Evolutionary conservation across 2,113 vertebrate species (phyloP).

Genomic region (Lophura nycthemera): DNA sequence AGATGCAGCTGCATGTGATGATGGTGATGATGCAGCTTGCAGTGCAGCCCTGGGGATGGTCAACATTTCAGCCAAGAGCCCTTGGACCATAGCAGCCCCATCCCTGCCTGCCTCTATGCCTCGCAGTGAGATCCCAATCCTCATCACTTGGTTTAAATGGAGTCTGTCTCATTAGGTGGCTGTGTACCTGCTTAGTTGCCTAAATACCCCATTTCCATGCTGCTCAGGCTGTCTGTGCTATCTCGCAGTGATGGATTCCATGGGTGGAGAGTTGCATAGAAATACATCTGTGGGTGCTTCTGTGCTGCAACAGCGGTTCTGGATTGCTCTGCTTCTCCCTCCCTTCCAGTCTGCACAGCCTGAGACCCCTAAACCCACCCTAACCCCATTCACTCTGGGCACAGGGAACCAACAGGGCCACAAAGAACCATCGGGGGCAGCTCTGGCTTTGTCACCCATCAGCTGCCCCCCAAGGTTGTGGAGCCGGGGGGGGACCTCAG

Average conservation of each 20-base stretch:
- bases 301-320: background rate
- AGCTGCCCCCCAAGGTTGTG: background rate
- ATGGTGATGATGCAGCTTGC: background rate
- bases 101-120: background rate
- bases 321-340: background rate
- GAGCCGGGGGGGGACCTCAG: rapidly evolving
- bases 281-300: constrained; percentile 22
- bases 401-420: background rate
- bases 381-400: background rate
- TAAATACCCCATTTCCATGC: constrained; percentile 27
- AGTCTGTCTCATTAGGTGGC: background rate
- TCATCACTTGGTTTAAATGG: background rate
- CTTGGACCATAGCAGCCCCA: background rate
- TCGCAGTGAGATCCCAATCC: rapidly evolving
- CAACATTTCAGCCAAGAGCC: rapidly evolving
- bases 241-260: constrained; percentile 4
- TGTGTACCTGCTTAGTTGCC: background rate
- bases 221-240: background rate
- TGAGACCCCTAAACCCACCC: background rate
- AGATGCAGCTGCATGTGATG: background rate
- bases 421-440: background rate
- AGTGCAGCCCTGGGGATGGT: too few relatives aligned
- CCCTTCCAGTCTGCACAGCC: background rate
- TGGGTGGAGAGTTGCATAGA: background rate
- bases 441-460: rapidly evolving